A percentile compares a stretch with the other conserved stretches of the same genome.
Conservation (phyloP, 2,113 vertebrate genomes). For the Galbula dea region DNA sequence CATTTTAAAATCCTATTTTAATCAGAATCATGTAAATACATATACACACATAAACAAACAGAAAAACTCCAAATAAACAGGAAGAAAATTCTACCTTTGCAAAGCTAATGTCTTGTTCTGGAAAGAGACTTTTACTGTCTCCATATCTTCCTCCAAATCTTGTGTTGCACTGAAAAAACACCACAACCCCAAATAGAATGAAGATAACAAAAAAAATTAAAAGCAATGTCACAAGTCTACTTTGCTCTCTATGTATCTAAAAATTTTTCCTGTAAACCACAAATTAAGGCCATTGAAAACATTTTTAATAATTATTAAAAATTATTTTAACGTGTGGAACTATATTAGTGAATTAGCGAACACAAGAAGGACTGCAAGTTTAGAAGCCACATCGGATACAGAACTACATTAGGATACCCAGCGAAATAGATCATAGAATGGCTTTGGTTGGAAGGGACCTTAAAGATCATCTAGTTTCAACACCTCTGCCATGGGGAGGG, state of each 20-base stretch:
- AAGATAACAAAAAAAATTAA: not conserved
- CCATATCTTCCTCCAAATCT: slow-evolving; percentile 24
- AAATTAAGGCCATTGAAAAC: not conserved
- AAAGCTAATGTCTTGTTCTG: slow-evolving; percentile 57
- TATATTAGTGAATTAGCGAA: not conserved
- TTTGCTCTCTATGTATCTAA: not conserved
- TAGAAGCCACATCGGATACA: not conserved
- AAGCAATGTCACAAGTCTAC: not conserved
- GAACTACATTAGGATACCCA: not conserved
- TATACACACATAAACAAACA: not conserved
- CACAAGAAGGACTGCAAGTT: not conserved
- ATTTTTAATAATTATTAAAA: too few relatives aligned
- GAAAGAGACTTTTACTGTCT: slow-evolving; percentile 5
- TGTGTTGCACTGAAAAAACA: slow-evolving; percentile 18
- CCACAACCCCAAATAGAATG: not conserved
- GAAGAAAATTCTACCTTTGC: slow-evolving; percentile 47
- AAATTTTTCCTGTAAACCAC: not conserved
- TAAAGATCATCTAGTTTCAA: too few relatives aligned
- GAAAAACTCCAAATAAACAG: not conserved
- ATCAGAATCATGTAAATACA: not conserved
- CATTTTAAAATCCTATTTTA: not conserved
- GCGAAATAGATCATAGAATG: too few relatives aligned
- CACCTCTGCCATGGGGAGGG: too few relatives aligned
- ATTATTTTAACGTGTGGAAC: not conserved
- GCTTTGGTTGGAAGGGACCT: too few relatives aligned